Conservation (phyloP, 2,113 vertebrate genomes). For the Corythaeola cristata region DNA sequence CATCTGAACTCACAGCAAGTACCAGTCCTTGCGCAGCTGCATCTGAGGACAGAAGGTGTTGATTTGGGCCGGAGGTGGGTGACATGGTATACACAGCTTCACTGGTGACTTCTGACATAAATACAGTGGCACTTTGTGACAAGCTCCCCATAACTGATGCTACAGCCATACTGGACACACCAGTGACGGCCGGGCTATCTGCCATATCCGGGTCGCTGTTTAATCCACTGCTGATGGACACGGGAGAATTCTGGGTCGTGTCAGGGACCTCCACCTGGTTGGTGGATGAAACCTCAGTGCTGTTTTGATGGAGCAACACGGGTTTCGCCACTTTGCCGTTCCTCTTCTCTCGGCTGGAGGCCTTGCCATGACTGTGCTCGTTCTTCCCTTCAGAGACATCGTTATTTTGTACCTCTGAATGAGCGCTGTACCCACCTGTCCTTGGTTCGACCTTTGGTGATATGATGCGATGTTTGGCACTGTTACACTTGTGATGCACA, state of each 20-base stretch:
- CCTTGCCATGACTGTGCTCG: conserved; percentile 86
- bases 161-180: conserved; percentile 91
- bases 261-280: conserved; percentile 99
- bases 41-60: conserved; percentile 92
- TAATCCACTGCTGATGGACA: conserved; percentile 98
- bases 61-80: conserved; percentile 88
- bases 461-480: conserved; percentile 99
- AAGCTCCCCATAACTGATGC: conserved; percentile 94
- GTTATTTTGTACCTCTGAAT: conserved; percentile 97
- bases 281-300: conserved; percentile 97
- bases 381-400: conserved; percentile 98
- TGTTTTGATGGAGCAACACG: conserved; percentile 92
- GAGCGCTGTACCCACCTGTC: conserved; percentile 88
- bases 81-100: conserved; percentile 98
- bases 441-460: conserved; percentile 97
- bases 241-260: conserved; percentile 97
- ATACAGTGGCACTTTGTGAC: conserved; percentile 92
- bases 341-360: conserved; percentile 90
- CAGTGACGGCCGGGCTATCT: conserved; percentile 93
- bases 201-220: conserved; percentile 97
- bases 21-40: conserved; percentile 90
- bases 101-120: conserved; percentile 96
- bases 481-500: conserved; percentile 99
- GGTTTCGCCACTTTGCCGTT: conserved; percentile 97
- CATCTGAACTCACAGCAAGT: conserved; percentile 89